Evolutionary conservation across 2,113 vertebrate species (phyloP).

Genomic region (Turnix velox): DNA sequence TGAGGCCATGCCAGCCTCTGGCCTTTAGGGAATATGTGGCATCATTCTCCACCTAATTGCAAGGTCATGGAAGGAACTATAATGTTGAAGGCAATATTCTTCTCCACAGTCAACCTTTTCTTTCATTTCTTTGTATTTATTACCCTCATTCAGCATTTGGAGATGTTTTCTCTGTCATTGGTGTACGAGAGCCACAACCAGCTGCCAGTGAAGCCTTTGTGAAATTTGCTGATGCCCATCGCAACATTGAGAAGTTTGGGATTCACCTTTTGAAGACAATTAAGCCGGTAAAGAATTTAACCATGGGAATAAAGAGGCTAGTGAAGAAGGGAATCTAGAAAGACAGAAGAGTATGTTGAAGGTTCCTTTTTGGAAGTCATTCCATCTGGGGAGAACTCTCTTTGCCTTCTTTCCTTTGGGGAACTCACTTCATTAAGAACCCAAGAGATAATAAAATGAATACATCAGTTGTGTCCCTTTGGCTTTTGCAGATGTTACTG

Average conservation of each 20-base stretch:
- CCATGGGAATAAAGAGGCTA: neutral
- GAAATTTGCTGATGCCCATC: slow-evolving; percentile 96
- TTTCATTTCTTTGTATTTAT: neutral
- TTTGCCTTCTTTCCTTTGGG: neutral
- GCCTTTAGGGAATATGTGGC: neutral
- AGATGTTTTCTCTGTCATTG: slow-evolving; percentile 97
- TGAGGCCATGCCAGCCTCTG: neutral
- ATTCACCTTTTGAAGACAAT: slow-evolving; percentile 95
- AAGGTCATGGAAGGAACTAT: neutral
- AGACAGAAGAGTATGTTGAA: neutral
- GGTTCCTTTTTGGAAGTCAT: neutral
- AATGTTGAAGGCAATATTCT: neutral
- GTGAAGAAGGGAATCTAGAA: neutral
- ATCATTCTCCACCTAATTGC: neutral
- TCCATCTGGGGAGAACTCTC: neutral
- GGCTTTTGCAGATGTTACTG: neutral
- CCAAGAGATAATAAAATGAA: neutral
- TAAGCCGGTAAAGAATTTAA: slow-evolving; percentile 83
- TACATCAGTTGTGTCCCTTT: neutral
- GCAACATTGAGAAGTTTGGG: slow-evolving; percentile 96
- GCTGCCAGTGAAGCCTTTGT: slow-evolving; percentile 97
- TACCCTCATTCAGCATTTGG: slow-evolving; percentile 81
- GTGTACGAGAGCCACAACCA: slow-evolving; percentile 92
- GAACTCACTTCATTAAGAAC: neutral
- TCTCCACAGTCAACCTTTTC: neutral